These are phyloP conservation scores for Conger conger DNA, from an alignment of 2,113 vertebrate species.

Conservation along the genomic window DNA sequence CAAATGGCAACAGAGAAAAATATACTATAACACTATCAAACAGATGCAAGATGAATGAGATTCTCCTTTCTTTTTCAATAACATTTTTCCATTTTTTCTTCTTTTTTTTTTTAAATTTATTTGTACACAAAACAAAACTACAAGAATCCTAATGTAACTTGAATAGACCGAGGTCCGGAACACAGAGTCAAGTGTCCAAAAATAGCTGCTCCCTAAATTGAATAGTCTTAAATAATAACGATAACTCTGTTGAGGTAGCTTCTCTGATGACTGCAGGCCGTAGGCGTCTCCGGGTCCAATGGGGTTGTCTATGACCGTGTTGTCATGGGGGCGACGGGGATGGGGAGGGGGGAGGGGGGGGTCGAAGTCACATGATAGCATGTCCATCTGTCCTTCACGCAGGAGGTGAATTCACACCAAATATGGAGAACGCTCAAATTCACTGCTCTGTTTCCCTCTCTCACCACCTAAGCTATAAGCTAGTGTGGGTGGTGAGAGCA, in stretches of 20 bases:
- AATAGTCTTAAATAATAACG: constrained; percentile 47
- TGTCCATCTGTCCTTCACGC: constrained; percentile 8
- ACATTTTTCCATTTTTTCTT: constrained; percentile 39
- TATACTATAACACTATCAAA: constrained; percentile 88
- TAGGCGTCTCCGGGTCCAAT: constrained; percentile 27
- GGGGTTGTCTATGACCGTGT: constrained; percentile 23
- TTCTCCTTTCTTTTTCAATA: constrained; percentile 49
- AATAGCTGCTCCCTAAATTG: constrained; percentile 64
- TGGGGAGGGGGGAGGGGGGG: background rate
- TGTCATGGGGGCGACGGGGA: background rate
- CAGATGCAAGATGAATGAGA: constrained; percentile 74
- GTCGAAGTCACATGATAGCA: constrained; percentile 11
- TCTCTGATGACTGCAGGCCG: constrained; percentile 50
- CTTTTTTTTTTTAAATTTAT: constrained; percentile 38
- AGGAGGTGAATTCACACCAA: constrained; percentile 1
- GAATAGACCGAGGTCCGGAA: constrained; percentile 50
- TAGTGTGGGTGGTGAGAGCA: background rate
- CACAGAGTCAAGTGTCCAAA: constrained; percentile 49
- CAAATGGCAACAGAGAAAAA: constrained; percentile 88
- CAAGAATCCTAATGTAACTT: constrained; percentile 69
- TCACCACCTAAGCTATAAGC: background rate
- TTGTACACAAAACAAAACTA: constrained; percentile 74
- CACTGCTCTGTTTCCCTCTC: background rate
- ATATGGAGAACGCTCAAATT: background rate
- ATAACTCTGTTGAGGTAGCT: constrained; percentile 53